These are phyloP conservation scores for Chaetura pelagica DNA, from an alignment of 2,113 vertebrate species.

Conservation along the genomic window DNA sequence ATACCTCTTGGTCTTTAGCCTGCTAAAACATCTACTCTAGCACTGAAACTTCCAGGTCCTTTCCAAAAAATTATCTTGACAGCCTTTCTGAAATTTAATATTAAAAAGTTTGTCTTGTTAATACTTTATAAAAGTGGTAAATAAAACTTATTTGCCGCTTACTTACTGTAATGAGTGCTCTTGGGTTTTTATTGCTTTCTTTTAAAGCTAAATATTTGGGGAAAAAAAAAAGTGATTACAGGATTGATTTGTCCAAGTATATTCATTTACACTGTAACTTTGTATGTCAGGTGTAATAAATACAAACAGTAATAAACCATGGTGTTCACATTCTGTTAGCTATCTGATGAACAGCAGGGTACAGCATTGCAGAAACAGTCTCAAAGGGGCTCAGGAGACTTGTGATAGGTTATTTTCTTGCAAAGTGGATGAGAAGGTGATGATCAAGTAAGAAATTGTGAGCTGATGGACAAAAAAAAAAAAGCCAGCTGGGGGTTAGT, in stretches of 20 bases:
- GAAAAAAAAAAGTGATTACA: neutral
- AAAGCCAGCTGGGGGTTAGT: rapidly evolving
- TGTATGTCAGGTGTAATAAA: neutral
- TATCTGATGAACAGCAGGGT: neutral
- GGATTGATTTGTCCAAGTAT: neutral
- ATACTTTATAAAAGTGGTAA: neutral
- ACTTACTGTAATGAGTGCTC: neutral
- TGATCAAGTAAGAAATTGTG: neutral
- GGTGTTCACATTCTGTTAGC: neutral
- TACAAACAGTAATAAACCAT: neutral
- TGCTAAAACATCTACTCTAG: neutral
- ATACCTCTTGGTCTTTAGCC: rapidly evolving
- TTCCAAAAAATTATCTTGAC: neutral
- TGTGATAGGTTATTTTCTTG: neutral
- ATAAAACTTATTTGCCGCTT: neutral
- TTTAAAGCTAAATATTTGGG: neutral
- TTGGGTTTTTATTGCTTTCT: neutral
- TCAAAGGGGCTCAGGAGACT: neutral
- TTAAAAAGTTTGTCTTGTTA: neutral
- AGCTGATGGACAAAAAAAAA: rapidly evolving
- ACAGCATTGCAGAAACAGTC: neutral
- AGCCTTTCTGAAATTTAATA: neutral
- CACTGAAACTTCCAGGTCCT: neutral
- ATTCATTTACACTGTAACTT: neutral
- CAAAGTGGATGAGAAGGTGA: neutral